Conservation (phyloP, 2,888 invertebrate genomes). For the Escarpia spicata region DNA sequence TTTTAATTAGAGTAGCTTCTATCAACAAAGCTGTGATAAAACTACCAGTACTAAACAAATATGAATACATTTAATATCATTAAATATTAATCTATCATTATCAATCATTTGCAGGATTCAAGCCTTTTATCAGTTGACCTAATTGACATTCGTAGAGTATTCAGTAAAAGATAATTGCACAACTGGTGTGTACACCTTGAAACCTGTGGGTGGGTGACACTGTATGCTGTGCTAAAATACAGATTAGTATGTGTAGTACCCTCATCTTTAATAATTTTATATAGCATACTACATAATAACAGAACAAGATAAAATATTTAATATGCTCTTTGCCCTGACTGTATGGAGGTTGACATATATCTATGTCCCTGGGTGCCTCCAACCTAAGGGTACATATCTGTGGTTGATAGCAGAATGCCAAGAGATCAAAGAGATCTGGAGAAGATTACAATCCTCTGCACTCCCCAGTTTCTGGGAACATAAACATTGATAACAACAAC, state of each 20-base stretch:
- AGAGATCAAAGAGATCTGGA: slow-evolving; percentile 14
- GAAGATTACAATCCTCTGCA: slow-evolving; percentile 21
- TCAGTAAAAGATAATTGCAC: slow-evolving; percentile 17
- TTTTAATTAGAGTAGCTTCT: background rate
- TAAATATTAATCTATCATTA: background rate
- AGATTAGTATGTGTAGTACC: background rate
- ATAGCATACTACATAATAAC: background rate
- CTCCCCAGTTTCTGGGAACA: background rate
- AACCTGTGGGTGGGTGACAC: background rate
- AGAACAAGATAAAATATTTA: slow-evolving; percentile 1
- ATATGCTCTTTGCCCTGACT: slow-evolving; percentile 9
- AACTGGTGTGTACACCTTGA: slow-evolving; percentile 13
- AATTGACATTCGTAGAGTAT: background rate
- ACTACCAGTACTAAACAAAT: background rate
- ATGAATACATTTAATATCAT: background rate
- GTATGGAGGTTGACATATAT: background rate
- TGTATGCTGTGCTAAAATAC: background rate
- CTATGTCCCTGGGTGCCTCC: background rate
- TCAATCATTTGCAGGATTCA: background rate
- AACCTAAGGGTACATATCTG: background rate
- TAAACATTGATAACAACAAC: slow-evolving; percentile 24
- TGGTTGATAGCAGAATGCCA: background rate
- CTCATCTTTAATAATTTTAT: background rate
- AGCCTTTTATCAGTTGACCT: background rate
- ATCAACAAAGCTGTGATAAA: slow-evolving; percentile 13